Base-by-base conservation (phyloP, 2,113 vertebrate species). In the Centropristis striata region DNA sequence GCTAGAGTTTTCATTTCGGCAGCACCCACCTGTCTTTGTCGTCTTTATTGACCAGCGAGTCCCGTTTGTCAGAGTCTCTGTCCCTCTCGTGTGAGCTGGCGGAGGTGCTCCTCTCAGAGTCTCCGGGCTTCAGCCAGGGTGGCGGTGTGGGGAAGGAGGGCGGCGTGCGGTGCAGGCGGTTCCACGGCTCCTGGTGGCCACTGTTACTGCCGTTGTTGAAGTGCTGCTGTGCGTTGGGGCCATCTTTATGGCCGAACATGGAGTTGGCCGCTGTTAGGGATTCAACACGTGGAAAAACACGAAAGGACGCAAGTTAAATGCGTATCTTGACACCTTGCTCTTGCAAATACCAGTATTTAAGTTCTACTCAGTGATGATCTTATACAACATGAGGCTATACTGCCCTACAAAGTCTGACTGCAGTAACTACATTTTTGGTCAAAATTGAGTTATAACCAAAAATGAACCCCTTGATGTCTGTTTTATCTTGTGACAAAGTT, bases 91-190 rank as follows among this genome's bases (percentile, higher is more conserved):
- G 97, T 53, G 97, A 97, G 95, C 96, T 96, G 92, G 95, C 96
- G 10, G 97, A 97, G 75, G 97, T 88, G 92, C 97, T 96, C 92
- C 98, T 96, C 94, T 99, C 98, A 32, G 96, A 93, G 81, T 99
- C 98, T 89, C 96, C 97, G 16, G 98, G 97, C 92, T 99, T 99
- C 85, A 99, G 96, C 98, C 98, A 99, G 86, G 98, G 98, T 41
- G 98, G 98, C 27, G 97, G 97, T 44, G 98, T 99, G 89, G 98
- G 98, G 94, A 99, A 99, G 84, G 97, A 99, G 66, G 98, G 97
- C 55, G 98, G 98, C 12, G 98, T 99, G 86, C 98, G 97, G 94
- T 99, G 98, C 79, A 99, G 96, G 88, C 98, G 96, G 95, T 99
- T 99, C 98, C 98, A 99, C 79, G 97, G 97, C 87, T 99, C 98